Base-by-base conservation (phyloP, 2,888 invertebrate species). In the Hoplodrina blanda region DNA sequence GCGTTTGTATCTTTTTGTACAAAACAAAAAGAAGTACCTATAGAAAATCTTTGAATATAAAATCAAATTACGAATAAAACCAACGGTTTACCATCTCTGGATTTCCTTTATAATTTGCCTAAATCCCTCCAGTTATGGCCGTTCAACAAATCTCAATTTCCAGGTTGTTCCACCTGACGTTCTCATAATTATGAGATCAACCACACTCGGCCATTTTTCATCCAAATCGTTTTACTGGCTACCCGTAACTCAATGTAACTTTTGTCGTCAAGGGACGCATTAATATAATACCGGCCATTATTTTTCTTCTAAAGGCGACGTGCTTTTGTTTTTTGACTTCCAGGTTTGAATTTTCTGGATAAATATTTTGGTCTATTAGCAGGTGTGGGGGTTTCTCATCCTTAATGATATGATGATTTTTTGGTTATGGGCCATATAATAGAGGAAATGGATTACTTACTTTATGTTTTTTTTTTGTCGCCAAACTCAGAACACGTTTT, bases 141-240 rank as follows among this genome's bases (percentile, higher is more conserved):
- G 11, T 25, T 15, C 59, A 25, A 65, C 52, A 41, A 46, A 73
- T 62, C 59, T 62, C 62, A 59, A 62, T 69, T 62, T 55, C 46
- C 30, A 19, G 4, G 2, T 33, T 30, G 46, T 78, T 78, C 41
- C 64, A 67, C 69, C 69, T 73, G 56, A 50, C 20, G 10, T 53
- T 60, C 10, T 20, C 19, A 53, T 56, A 69, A 78, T 78, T 69
- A 78, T 17, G 44, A 50, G 53, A 61, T 65, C 62, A 46, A 44
- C 73, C 20, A n/a, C 59, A 46, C 37, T 69, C 10, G 6, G 20
- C 15, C n/a, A 20, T 69, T 62, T 77, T 69, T 78, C 62, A 66
- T 37, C 4, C 10, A 17, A 66, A 73, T 54, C 41, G 65, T 49
- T 69, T 78, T 57, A n/a, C 60, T 73, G 13, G 46, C 7, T 19